These are phyloP conservation scores for Phaethon lepturus DNA, from an alignment of 2,113 vertebrate species.

Conservation along the genomic window DNA sequence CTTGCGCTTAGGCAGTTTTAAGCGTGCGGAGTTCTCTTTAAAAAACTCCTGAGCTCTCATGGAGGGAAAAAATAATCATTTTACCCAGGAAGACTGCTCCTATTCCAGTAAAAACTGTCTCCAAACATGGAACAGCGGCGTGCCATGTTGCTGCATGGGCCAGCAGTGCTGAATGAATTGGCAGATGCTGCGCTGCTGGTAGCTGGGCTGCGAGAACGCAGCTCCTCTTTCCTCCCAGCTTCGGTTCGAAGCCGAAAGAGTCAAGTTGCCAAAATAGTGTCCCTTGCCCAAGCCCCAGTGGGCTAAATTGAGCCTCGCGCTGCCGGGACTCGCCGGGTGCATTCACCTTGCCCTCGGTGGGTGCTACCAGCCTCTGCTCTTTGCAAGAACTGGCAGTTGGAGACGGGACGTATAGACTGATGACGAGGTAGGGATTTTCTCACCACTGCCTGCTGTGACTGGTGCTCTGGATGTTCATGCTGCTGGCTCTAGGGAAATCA, in stretches of 20 bases:
- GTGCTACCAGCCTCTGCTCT: background rate
- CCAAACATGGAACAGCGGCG: constrained; percentile 29
- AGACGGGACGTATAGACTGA: background rate
- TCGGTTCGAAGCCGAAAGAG: accelerated
- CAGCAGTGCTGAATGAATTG: constrained; percentile 63
- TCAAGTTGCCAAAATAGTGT: background rate
- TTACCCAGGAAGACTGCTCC: background rate
- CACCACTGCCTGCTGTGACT: constrained; percentile 44
- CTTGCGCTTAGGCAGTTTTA: background rate
- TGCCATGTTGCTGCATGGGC: constrained; percentile 44
- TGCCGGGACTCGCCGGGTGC: background rate
- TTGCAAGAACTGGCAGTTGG: background rate
- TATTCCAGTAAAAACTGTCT: constrained; percentile 52
- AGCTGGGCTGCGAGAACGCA: background rate
- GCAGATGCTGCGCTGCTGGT: constrained; percentile 24
- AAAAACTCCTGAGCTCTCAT: background rate
- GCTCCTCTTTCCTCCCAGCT: background rate
- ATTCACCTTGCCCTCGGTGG: background rate
- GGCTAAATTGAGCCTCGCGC: background rate
- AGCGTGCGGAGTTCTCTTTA: background rate
- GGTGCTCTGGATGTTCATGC: constrained; percentile 40
- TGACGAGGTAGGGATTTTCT: constrained; percentile 52
- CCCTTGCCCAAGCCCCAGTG: background rate
- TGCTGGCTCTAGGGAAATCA: constrained; percentile 62
- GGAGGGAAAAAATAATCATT: constrained; percentile 30